These are phyloP conservation scores for Ophion costatus DNA, from an alignment of 2,888 invertebrate species.

Conservation along the genomic window DNA sequence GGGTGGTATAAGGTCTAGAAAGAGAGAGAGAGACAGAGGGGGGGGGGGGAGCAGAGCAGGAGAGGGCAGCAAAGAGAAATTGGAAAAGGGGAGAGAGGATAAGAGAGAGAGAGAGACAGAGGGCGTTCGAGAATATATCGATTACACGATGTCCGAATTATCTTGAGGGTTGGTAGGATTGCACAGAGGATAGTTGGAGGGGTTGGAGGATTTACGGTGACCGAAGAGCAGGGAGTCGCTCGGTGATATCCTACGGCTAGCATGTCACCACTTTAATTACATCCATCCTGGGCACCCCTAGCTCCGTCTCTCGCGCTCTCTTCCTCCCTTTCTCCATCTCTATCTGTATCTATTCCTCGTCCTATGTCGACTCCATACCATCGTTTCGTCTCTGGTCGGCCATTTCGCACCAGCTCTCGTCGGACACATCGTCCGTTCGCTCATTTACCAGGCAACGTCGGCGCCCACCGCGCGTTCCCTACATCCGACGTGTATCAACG, in stretches of 20 bases:
- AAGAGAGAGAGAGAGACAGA: constrained; percentile 5
- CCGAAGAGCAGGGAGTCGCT: constrained; percentile 59
- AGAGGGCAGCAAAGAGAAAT: background rate
- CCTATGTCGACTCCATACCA: constrained; percentile 51
- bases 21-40: constrained; percentile 6
- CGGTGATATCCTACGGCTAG: constrained; percentile 79
- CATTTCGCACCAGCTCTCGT: constrained; percentile 66
- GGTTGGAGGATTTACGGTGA: constrained; percentile 74
- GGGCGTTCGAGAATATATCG: constrained; percentile 72
- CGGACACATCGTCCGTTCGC: constrained; percentile 61
- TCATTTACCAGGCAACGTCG: constrained; percentile 63
- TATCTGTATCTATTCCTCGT: constrained; percentile 29
- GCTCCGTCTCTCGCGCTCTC: constrained; percentile 57
- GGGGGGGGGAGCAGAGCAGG: background rate
- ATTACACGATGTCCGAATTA: constrained; percentile 81
- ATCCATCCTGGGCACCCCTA: constrained; percentile 77
- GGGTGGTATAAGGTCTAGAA: constrained; percentile 2
- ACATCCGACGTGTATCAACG: constrained; percentile 66
- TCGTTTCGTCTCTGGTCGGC: constrained; percentile 65
- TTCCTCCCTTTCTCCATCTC: constrained; percentile 29
- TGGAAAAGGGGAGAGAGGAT: constrained; percentile 1
- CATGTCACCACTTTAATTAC: constrained; percentile 82
- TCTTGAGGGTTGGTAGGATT: constrained; percentile 76
- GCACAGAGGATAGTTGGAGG: constrained; percentile 72
- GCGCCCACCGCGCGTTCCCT: constrained; percentile 50